Base-by-base conservation (phyloP, 92 coral and sea anemone genomes). In the Plumapathes pennacea region DNA sequence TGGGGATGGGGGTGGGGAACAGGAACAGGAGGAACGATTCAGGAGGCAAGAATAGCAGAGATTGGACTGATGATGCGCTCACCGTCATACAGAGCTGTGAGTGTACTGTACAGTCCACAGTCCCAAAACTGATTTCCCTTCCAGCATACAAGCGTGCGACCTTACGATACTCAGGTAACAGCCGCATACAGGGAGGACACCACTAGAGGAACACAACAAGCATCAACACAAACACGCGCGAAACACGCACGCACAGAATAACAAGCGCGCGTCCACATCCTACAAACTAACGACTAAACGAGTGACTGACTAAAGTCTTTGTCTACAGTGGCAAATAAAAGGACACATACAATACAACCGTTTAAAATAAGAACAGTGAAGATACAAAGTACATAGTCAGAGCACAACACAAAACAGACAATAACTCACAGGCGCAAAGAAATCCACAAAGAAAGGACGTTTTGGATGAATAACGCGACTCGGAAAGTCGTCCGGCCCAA, bases 181-280 rank as follows among this genome's bases (percentile, higher is more conserved):
- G 57, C 12, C 80, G 82, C 96, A 94, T 94, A 19, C 99, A 94
- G 0, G 99, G 99, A 0, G 99, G 99, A 27, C 99, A 94, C 99
- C 99, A 94, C 99, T 94, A 58, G 6, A 76, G 25, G 14, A 6
- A 53, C n/a, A 51, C 38, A 14, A 25, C 5, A 34, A 21, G 18
- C 13, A 26, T 3, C 19, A 36, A 9, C 32, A 46, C 32, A 18
- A 12, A 4, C 37, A 13, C 30, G 38, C 9, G 7, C 46, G 27
- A 23, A 12, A 4, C 31, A 36, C n/a, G 19, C 13, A 36, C 13
- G 8, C 13, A 36, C 40, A 8, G 13, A 36, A 36, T 36, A 8
- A 36, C 13, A 36, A 13, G n/a, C n/a, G n/a, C n/a, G n/a, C n/a
- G n/a, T n/a, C n/a, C n/a, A n/a, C n/a, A n/a, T n/a, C n/a, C n/a